These are phyloP conservation scores for Crioceris asparagi DNA, from an alignment of 2,888 invertebrate species.

Conservation along the genomic window DNA sequence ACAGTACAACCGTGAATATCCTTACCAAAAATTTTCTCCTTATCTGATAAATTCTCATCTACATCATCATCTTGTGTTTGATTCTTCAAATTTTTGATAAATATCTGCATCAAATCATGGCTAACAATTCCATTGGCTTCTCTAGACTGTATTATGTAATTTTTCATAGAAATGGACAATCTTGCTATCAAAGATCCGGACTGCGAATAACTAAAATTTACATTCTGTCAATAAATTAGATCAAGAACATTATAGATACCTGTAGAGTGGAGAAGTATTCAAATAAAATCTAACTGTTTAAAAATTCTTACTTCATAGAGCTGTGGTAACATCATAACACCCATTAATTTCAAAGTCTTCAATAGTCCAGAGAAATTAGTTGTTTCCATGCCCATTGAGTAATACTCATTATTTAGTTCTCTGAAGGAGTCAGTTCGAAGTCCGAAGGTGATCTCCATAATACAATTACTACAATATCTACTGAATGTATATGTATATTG, in stretches of 20 bases:
- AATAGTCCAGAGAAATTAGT: constrained; percentile 28
- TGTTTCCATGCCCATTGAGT: constrained; percentile 39
- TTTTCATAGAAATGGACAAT: constrained; percentile 17
- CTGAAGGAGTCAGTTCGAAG: constrained; percentile 41
- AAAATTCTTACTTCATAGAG: no score
- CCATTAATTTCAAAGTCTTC: constrained; percentile 9
- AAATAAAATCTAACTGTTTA: no score
- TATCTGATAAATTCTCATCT: no score
- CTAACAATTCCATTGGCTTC: constrained; percentile 21
- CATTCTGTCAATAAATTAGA: no score
- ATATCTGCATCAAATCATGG: constrained; percentile 42
- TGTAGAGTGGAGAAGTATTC: no score
- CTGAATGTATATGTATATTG: constrained; percentile 38
- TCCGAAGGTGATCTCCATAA: constrained; percentile 36
- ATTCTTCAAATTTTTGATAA: no score
- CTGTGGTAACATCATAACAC: no score
- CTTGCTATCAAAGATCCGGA: constrained; percentile 6
- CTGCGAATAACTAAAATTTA: constrained; percentile 6
- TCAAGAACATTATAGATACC: no score
- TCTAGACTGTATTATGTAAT: constrained; percentile 18
- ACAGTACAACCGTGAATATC: no score
- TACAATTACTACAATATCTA: constrained; percentile 40
- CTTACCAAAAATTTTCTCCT: no score
- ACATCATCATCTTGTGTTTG: no score
- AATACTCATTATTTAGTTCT: constrained; percentile 45